Evolutionary conservation across 2,113 vertebrate genomes (phyloP).

Genomic region (Centropus bengalensis): DNA sequence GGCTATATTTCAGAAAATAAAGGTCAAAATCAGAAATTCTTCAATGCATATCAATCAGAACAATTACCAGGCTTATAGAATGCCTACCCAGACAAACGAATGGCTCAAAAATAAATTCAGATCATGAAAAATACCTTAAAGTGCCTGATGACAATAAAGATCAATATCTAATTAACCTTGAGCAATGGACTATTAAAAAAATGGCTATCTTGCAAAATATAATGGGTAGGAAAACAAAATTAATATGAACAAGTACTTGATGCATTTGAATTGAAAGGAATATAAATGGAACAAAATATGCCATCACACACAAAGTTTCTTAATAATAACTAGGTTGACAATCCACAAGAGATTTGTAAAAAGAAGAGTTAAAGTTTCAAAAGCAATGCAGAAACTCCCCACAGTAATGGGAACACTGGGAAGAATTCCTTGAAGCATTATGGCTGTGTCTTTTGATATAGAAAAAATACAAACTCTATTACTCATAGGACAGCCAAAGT

Average conservation of each 20-base stretch:
- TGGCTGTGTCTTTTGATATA: neutral
- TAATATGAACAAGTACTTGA: neutral
- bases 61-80: neutral
- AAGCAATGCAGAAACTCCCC: neutral
- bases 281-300: neutral
- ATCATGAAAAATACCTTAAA: conserved; percentile 41
- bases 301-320: neutral
- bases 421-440: neutral
- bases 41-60: neutral
- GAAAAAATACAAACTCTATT: neutral
- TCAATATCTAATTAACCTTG: conserved; percentile 58
- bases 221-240: neutral
- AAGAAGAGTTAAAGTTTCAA: neutral
- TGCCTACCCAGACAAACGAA: neutral
- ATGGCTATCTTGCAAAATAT: neutral
- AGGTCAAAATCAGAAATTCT: neutral
- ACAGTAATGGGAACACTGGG: neutral
- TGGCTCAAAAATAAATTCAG: conserved; percentile 17
- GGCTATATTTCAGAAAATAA: neutral
- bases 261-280: neutral
- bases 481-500: neutral
- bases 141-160: neutral
- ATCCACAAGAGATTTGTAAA: neutral
- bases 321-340: neutral
- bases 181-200: conserved; percentile 1